Evolutionary conservation across 2,888 invertebrate genomes (phyloP), one percentile per base, ranked within the genome.

Genomic region (Heliconius ethilla): DNA sequence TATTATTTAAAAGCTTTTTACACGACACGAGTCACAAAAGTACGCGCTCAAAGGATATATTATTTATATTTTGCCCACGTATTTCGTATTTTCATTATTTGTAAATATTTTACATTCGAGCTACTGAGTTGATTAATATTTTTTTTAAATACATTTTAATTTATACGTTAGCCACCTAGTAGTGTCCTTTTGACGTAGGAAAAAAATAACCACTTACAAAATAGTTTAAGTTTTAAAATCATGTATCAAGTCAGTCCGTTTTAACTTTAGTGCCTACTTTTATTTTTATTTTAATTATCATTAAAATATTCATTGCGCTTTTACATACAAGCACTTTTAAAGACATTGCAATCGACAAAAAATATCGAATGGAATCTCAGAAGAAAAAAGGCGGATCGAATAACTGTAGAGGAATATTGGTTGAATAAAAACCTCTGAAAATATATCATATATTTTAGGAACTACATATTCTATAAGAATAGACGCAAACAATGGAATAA

Each of bases 41-140:
- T 83, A 83, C 82, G 85, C 85, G 84, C 84, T 86, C 86, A 85
- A 87, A 84, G 84, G 82, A 75, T 82, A 76, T 82, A 88, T 33
- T 33, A 33, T 88, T 88, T 86, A 86, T 87, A 88, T 89, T 87
- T 87, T 83, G 82, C 82, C 82, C 84, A 84, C 84, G 83, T 81
- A 82, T 85, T 87, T 87, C 86, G 84, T 82, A 87, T 86, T 88
- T 87, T 87, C 37, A 25, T 40, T 40, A 25, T 89, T 84, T 83
- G 81, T 83, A 81, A 82, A 80, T 80, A 80, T 82, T 82, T 80
- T 78, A 72, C 81, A 80, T 67, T 15, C n/a, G 15, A 25, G 2
- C n/a, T 33, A 33, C 33, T 33, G 33, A 33, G 33, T 7, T 69
- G 33, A n/a, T n/a, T 37, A 33, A 40, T 40, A 37, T 33, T 13